A percentile compares a stretch with the other conserved stretches of the same genome.
phyloP scores from a whole-genome alignment of 2,888 invertebrate genomes.

The Suillia variegata region DNA sequence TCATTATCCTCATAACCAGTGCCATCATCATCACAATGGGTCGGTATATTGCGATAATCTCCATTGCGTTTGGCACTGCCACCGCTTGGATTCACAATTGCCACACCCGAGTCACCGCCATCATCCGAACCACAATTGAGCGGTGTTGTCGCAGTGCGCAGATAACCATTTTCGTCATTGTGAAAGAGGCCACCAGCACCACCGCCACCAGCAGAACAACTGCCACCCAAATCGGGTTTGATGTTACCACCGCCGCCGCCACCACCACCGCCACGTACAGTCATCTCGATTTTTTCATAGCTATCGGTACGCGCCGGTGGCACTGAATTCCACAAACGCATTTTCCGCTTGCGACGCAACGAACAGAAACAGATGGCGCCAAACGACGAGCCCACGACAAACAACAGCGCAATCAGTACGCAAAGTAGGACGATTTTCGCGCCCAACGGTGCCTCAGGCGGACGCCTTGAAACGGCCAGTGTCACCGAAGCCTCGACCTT shows the following conservation, averaged over 20 bases:
- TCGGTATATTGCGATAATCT: conserved; percentile 75
- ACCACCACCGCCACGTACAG: conserved; percentile 63
- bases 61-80: conserved; percentile 65
- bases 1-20: conserved; percentile 67
- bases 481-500: conserved; percentile 76
- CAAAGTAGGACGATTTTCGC: conserved; percentile 70
- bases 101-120: conserved; percentile 49
- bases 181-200: conserved; percentile 44
- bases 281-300: conserved; percentile 80
- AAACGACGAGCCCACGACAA: conserved; percentile 71
- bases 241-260: conserved; percentile 19
- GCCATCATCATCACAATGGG: conserved; percentile 65
- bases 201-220: conserved; percentile 17
- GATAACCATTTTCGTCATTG: conserved; percentile 48
- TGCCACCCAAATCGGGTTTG: conserved; percentile 52
- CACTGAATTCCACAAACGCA: conserved; percentile 62
- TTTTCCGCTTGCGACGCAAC: conserved; percentile 66
- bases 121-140: conserved; percentile 41
- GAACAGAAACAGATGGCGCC: conserved; percentile 70
- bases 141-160: conserved; percentile 49
- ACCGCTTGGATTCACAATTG: conserved; percentile 59
- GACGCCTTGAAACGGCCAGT: conserved; percentile 71
- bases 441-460: conserved; percentile 67
- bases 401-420: conserved; percentile 71
- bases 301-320: conserved; percentile 66